Base-by-base conservation (phyloP, 2,888 invertebrate species). In the Terebella lapidaria region DNA sequence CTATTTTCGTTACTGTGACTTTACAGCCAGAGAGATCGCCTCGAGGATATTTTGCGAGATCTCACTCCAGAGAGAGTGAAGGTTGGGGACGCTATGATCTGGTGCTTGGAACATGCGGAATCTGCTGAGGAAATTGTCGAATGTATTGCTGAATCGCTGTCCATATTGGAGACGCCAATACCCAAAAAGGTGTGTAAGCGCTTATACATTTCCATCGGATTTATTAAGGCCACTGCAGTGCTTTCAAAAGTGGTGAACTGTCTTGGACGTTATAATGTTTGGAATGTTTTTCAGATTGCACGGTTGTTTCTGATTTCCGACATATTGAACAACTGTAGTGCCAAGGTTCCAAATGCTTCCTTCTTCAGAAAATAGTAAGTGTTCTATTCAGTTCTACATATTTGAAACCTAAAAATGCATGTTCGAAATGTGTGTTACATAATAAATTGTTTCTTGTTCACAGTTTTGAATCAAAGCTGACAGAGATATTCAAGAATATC, bases 71-170 rank as follows among this genome's bases (percentile, higher is more conserved):
- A 79, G 61, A 60, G 76, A 60, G 81, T 84, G 62, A 88, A 88
- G 80, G 88, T 99, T 61, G 95, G 90, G 4, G 95, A 94, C 78
- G 91, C 90, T 20, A 99, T 99, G 99, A 90, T 97, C 56, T 99
- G 95, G 86, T 99, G 97, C 81, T 90, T 99, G 64, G 95, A 97
- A 79, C 96, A 99, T 82, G 94, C 95, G 25, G 96, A 96, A 81
- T 93, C 94, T 28, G 95, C 96, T 1, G 92, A 91, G 75, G 97
- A 99, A 84, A 90, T 99, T 64, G 90, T 92, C 54, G 91, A 91
- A 68, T 94, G 94, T 80, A 87, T 99, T 60, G 85, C 88, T 1
- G 95, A 95, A 81, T 87, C 94, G 0, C 84, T 99, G 51, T 86
- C 89, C 4, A 91, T 89, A 70, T 71, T 80, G 35, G 83, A 86